Evolutionary conservation across 2,797 vertebrate genomes (phyloP), one percentile per base, ranked within the genome.

Genomic region (Gephyroberyx darwinii): DNA sequence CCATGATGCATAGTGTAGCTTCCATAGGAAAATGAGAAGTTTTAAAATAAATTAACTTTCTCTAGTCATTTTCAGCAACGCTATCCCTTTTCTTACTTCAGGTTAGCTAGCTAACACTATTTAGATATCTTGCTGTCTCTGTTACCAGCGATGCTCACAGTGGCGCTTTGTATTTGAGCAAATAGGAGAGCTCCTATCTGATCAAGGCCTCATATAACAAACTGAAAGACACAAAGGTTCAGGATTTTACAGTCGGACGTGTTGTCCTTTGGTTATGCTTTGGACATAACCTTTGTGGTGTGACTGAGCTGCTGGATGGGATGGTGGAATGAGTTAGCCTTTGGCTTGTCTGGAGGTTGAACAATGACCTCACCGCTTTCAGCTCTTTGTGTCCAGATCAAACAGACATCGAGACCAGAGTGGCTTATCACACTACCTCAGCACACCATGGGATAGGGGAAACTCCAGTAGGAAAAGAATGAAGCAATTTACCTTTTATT

Each of bases 321-420:
- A 60, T 82, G 75, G 67, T 39, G 2, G 45, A 69, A 57, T 65
- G 72, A 73, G 72, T 74, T 65, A 60, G 20, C 20, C 65, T 71
- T 67, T 65, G 71, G 55, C 59, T 43, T n/a, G 31, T 70, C 54
- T 50, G 10, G 1, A 47, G 31, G 35, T 74, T 71, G 66, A 65
- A 76, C 62, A 67, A 81, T 82, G 78, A 78, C 55, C 70, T 77
- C 71, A 69, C 62, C 65, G 71, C 61, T 68, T 71, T 65, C 19
- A 48, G 52, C 45, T 65, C 33, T 76, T 67, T 78, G 74, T 59
- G 63, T 80, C 45, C 61, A 71, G 69, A 84, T 81, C 66, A 85
- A 72, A 79, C 70, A 79, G 59, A 62, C 54, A 20, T 35, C 51
- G 47, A 80, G 72, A 63, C 55, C 65, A 69, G 50, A 1, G 7